A percentile compares a stretch with the other conserved stretches of the same genome.
Evolutionary conservation across 2,797 vertebrate genomes (phyloP).

Genomic region (Knipowitschia caucasica): DNA sequence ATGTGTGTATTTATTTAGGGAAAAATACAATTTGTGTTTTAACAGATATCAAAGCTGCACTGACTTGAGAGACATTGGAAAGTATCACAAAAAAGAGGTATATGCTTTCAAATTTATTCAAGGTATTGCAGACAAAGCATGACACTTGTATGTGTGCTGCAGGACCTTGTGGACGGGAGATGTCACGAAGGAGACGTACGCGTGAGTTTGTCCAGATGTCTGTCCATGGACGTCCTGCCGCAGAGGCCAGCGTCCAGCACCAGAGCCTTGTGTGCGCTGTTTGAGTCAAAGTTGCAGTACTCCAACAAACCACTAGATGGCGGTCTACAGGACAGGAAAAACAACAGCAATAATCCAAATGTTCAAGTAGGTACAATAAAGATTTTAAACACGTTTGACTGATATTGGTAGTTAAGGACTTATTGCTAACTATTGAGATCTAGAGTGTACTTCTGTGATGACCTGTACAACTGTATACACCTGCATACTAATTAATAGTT

Average conservation of each 20-base stretch:
- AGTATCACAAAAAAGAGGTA: constrained; percentile 56
- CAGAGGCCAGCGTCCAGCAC: constrained; percentile 47
- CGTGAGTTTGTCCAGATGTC: constrained; percentile 57
- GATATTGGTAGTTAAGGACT: too few relatives aligned
- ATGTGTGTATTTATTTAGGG: neutral
- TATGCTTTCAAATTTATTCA: neutral
- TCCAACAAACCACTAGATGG: constrained; percentile 23
- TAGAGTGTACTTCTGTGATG: neutral
- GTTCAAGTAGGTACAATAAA: constrained; percentile 36
- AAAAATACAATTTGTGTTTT: neutral
- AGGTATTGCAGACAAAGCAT: too few relatives aligned
- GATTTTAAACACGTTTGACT: neutral
- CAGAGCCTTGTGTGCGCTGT: constrained; percentile 65
- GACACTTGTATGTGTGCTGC: neutral
- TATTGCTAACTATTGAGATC: too few relatives aligned
- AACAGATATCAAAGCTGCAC: constrained; percentile 73
- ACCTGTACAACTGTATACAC: neutral
- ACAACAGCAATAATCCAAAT: constrained; percentile 36
- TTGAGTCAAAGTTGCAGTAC: constrained; percentile 66
- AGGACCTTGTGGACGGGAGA: constrained; percentile 44
- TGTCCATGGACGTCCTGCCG: constrained; percentile 71
- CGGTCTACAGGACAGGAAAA: constrained; percentile 43
- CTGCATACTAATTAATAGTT: neutral
- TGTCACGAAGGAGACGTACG: too few relatives aligned
- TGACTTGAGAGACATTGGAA: constrained; percentile 48